Base-by-base conservation (phyloP, 2,797 vertebrate genomes). In the Mormyrus proboscirostris region DNA sequence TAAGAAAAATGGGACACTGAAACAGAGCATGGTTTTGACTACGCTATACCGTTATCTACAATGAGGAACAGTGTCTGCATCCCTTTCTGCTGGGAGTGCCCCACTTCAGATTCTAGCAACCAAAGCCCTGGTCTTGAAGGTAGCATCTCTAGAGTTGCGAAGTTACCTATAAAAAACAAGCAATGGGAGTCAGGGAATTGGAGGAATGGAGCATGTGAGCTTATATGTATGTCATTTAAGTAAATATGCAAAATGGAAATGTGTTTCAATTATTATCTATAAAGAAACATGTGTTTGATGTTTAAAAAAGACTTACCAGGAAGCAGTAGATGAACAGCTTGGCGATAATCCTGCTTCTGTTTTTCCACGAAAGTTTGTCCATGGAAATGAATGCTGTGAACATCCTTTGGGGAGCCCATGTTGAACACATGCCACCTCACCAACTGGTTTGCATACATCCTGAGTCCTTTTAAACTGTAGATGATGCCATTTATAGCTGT, bases 401-500 rank as follows among this genome's bases (percentile, higher is more conserved):
- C 93, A 90, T 99, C 98, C 91, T 92, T 96, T 50, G 97, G 94
- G 83, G 96, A 94, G 1, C 98, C 99, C 97, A 98, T 93, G 93
- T 99, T 99, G 91, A 99, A 94, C 88, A 99, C 93, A 92, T 99
- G 97, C 96, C 98, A 96, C 88, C 94, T 94, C 59, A 96, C 97
- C 1, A 94, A 92, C 93, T 99, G 97, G 88, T 96, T 95, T 88
- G 96, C 95, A 50, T 97, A 98, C 97, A 99, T 99, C 90, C 94
- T 95, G 90, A 99, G 95, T 53, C 98, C 98, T 89, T 98, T 97
- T 88, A 99, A 93, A 90, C 94, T 96, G 94, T 94, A 95, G 86
- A 96, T 95, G 88, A 98, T 96, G 41, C 99, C 99, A 91, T 99
- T 99, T 92, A 99, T 98, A 53, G 97, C 99, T 99, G 85, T 62